Evolutionary conservation across 2,888 invertebrate genomes (phyloP).

Genomic region (Drosophila niveifrons): DNA sequence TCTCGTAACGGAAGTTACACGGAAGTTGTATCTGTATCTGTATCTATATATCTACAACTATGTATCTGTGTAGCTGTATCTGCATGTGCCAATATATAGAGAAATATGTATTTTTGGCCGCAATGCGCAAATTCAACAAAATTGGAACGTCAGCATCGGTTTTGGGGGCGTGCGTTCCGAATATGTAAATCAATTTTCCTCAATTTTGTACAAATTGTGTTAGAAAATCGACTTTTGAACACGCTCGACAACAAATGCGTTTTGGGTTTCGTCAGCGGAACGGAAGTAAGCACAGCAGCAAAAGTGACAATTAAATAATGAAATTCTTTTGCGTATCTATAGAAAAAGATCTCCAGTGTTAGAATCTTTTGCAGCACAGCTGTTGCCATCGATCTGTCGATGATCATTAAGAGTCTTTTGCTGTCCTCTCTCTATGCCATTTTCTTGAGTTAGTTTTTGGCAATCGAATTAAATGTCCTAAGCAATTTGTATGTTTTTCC

Average conservation of each 20-base stretch:
- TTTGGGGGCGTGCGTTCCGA: conserved; percentile 41
- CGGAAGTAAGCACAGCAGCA: background rate
- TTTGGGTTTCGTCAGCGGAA: conserved; percentile 15
- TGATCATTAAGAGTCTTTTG: background rate
- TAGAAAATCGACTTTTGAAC: conserved; percentile 24
- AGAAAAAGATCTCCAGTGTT: background rate
- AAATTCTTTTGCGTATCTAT: background rate
- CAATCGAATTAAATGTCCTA: conserved; percentile 58
- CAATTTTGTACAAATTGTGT: conserved; percentile 16
- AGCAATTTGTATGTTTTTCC: conserved; percentile 59
- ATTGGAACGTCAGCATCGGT: conserved; percentile 27
- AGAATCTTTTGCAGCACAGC: background rate
- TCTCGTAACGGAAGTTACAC: conserved; percentile 63
- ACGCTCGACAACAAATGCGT: conserved; percentile 16
- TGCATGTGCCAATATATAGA: conserved; percentile 26
- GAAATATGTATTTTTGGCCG: conserved; percentile 39
- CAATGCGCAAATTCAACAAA: conserved; percentile 69
- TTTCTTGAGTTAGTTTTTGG: too few species aligned
- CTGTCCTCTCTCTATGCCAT: too few species aligned
- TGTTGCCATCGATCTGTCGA: background rate
- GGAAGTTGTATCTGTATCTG: conserved; percentile 28
- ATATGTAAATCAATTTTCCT: conserved; percentile 25
- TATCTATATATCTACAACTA: conserved; percentile 5
- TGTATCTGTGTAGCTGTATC: background rate
- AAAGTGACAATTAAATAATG: conserved; percentile 13